A percentile compares a stretch with the other conserved stretches of the same genome.
Evolutionary conservation across 2,113 vertebrate species (phyloP).

Genomic region (Amia ocellicauda): DNA sequence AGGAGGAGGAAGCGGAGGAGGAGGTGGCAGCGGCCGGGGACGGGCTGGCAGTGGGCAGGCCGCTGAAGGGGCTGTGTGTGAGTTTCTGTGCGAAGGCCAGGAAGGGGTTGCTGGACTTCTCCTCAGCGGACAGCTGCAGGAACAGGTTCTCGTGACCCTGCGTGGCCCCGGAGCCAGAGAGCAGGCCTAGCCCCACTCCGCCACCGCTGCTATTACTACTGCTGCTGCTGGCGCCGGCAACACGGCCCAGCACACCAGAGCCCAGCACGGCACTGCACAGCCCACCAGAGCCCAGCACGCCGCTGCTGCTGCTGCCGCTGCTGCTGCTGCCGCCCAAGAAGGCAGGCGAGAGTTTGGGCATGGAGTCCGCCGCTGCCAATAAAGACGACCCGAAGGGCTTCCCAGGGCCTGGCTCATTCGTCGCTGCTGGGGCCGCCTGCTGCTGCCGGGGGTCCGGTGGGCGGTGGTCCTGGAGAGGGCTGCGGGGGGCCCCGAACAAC

Average conservation of each 20-base stretch:
- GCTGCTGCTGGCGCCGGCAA: conserved; percentile 28
- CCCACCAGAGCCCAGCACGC: conserved; percentile 34
- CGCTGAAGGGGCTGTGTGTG: conserved; percentile 79
- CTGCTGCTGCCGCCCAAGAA: conserved; percentile 72
- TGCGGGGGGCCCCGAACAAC: conserved; percentile 39
- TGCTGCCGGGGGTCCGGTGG: conserved; percentile 75
- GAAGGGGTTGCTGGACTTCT: conserved; percentile 91
- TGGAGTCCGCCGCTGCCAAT: too few relatives aligned
- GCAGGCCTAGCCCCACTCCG: conserved; percentile 45
- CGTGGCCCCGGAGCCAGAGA: conserved; percentile 54
- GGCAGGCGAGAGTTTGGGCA: conserved; percentile 77
- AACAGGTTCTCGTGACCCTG: conserved; percentile 93
- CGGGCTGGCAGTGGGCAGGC: conserved; percentile 71
- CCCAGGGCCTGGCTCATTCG: conserved; percentile 72
- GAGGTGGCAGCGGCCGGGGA: conserved; percentile 45
- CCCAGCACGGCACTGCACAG: conserved; percentile 38
- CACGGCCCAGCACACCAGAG: conserved; percentile 30
- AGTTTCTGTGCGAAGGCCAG: conserved; percentile 83
- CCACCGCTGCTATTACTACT: conserved; percentile 48
- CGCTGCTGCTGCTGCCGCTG: too few relatives aligned
- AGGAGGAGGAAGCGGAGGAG: conserved; percentile 9
- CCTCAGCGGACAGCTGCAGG: conserved; percentile 82
- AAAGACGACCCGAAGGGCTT: conserved; percentile 70
- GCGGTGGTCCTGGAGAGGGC: conserved; percentile 51
- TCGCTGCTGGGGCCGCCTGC: too few relatives aligned